Conservation (phyloP, 2,113 vertebrate species). For the Calidris pygmaea region DNA sequence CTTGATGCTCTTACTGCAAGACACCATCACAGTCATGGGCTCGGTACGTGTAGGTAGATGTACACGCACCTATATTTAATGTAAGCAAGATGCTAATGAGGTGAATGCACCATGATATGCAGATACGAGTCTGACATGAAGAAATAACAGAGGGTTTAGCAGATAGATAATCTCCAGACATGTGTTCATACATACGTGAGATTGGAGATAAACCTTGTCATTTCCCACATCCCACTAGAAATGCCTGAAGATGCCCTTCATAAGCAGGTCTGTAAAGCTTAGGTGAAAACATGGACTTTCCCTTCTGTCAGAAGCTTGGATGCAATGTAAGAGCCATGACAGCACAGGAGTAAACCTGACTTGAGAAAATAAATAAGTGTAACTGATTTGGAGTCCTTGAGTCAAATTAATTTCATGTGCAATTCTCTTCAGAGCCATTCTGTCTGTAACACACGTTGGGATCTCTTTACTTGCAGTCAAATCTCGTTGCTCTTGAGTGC, state of each 20-base stretch:
- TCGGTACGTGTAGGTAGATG: not conserved
- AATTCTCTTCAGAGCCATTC: not conserved
- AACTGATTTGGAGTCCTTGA: not conserved
- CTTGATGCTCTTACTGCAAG: not conserved
- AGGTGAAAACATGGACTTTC: not conserved
- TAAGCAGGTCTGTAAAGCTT: not conserved
- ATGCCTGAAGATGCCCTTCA: not conserved
- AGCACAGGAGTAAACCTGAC: not conserved
- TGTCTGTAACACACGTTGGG: not conserved
- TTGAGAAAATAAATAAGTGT: not conserved
- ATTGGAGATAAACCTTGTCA: not conserved
- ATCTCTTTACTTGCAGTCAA: not conserved
- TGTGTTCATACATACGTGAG: accelerated
- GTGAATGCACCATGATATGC: not conserved
- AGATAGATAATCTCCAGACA: not conserved
- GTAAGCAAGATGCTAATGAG: not conserved
- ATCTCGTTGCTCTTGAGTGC: not conserved
- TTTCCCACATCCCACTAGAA: not conserved
- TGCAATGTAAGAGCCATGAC: not conserved
- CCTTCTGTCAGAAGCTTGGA: not conserved
- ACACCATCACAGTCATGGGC: not conserved
- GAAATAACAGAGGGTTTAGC: not conserved
- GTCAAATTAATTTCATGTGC: not conserved
- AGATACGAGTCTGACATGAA: not conserved
- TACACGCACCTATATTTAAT: not conserved